phyloP scores from a whole-genome alignment of 1,140 invertebrate species.

The Hesperophylax magnus region DNA sequence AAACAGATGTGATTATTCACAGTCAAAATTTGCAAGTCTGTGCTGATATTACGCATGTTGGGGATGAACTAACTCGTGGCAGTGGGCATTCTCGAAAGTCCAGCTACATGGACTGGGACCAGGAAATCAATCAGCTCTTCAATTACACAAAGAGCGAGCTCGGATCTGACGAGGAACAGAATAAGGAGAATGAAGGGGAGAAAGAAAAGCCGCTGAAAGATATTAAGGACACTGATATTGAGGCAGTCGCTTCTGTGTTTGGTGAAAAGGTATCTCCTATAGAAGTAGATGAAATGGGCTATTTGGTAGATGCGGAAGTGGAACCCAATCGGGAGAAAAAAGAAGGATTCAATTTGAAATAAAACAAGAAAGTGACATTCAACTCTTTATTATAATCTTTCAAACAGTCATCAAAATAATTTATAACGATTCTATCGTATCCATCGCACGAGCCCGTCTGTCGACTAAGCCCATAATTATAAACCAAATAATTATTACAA shows the following conservation, averaged over 20 bases:
- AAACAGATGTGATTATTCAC: slow-evolving; percentile 37
- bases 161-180: slow-evolving; percentile 45
- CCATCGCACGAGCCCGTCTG: slow-evolving; percentile 54
- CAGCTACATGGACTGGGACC: slow-evolving; percentile 65
- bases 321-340: neutral
- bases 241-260: slow-evolving; percentile 19
- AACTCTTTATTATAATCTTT: slow-evolving; percentile 72
- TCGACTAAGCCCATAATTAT: slow-evolving; percentile 56
- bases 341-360: neutral
- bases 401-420: slow-evolving; percentile 74
- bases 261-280: slow-evolving; percentile 48
- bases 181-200: neutral
- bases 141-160: slow-evolving; percentile 43
- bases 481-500: slow-evolving; percentile 55
- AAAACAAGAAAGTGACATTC: slow-evolving; percentile 67
- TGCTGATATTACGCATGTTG: slow-evolving; percentile 35
- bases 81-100: slow-evolving; percentile 61
- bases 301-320: slow-evolving; percentile 1
- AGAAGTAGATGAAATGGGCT: slow-evolving; percentile 17
- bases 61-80: neutral
- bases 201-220: no score
- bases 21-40: slow-evolving; percentile 43
- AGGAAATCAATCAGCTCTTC: slow-evolving; percentile 66
- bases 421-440: slow-evolving; percentile 70
- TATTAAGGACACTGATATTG: neutral